Base-by-base conservation (phyloP, 2,113 vertebrate species). In the Gavialis gangeticus region DNA sequence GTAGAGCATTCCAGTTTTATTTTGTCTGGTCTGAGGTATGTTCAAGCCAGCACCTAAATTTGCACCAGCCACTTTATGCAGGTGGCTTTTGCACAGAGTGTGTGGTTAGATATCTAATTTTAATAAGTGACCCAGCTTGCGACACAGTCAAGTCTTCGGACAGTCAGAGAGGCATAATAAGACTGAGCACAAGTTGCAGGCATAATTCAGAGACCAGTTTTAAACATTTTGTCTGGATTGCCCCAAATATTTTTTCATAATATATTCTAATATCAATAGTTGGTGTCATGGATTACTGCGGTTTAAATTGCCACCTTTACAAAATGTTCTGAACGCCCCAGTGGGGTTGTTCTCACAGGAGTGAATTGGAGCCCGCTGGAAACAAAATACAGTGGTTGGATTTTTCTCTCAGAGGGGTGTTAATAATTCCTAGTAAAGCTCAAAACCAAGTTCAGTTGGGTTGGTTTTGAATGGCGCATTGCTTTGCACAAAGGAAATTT, bases 391-490 rank as follows among this genome's bases (percentile, higher is more conserved):
- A 92, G 93, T 91, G 84, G 95, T 75, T 88, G 58, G 95, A 94
- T 96, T 96, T 46, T 96, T 96, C 87, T 96, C 59, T 84, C 94
- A 89, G 57, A 85, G 67, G 21, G 77, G 85, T 87, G 91, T 63
- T 97, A 93, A 89, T 94, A 95, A 94, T 97, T 96, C 92, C 91
- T 84, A 57, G 79, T 97, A 94, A 87, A 92, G 87, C 93, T 92
- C 87, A 94, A 95, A 95, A 96, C 90, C 92, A 95, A 96, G 82
- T 92, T 73, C 94, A 89, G 30, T 95, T 87, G 85, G 67, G 28
- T 92, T 95, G 64, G 80, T 76, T 96, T 96, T 93, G 87, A 30
- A 67, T 82, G 88, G 91, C 92, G 67, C 63, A 73, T 90, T 77
- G 57, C 82, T 94, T 82, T 10, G 11, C 56, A 54, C 69, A 34